Conservation (phyloP, 92 coral and sea anemone genomes). For the Hydrozoanthus gracilis region DNA sequence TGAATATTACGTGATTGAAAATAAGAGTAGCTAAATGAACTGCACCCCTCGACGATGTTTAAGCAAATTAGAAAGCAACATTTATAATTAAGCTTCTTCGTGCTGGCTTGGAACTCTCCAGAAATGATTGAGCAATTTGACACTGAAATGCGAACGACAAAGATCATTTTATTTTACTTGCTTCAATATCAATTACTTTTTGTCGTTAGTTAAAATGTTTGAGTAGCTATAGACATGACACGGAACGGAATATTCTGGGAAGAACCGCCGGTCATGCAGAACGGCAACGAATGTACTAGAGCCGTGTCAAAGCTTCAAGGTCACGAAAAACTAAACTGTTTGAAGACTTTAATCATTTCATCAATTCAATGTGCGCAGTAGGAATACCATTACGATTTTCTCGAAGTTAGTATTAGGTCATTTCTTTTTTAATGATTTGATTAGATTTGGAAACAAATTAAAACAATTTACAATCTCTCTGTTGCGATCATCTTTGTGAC, state of each 20-base stretch:
- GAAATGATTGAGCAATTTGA: neutral
- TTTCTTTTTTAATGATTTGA: conserved; percentile 14
- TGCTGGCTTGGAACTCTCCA: conserved; percentile 13
- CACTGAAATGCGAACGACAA: conserved; percentile 1
- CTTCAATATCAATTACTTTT: conserved; percentile 40
- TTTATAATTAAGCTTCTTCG: conserved; percentile 12
- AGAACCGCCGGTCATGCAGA: conserved; percentile 37
- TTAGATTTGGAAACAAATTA: conserved; percentile 5
- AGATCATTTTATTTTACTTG: conserved; percentile 31
- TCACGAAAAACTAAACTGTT: neutral
- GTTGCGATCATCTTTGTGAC: neutral
- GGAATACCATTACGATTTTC: conserved; percentile 24
- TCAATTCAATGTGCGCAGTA: conserved; percentile 16
- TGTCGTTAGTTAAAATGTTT: conserved; percentile 15
- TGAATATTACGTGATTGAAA: neutral
- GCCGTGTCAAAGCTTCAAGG: neutral
- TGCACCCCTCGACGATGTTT: conserved; percentile 39
- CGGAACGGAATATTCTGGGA: conserved; percentile 26
- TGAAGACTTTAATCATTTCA: conserved; percentile 28
- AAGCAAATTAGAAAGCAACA: conserved; percentile 2
- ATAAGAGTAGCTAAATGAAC: neutral
- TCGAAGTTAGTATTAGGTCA: neutral
- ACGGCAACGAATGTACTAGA: conserved; percentile 25
- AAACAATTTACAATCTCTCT: neutral
- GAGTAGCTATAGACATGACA: conserved; percentile 26